Evolutionary conservation across 2,888 invertebrate species (phyloP), one percentile per base, ranked within the genome.

Genomic region (Abscondita cerata): DNA sequence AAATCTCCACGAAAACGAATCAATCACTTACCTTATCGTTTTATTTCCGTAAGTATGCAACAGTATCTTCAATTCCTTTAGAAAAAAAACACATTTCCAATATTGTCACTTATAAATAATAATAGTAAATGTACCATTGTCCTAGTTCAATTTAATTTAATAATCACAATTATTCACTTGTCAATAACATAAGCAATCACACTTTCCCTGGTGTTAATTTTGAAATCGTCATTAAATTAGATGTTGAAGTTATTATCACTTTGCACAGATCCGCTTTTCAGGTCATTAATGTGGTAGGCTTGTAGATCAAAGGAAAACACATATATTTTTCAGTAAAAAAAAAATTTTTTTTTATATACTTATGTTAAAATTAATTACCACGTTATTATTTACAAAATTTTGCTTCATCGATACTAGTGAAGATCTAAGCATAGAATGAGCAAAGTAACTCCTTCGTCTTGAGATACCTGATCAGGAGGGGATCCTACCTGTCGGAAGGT

Each of bases 201-300:
- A 76, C 76, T 76, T 76, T 76, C 75, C 75, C 76, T 75, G 71
- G 73, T 73, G 75, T 66, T 76, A 76, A 76, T 75, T 76, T 75
- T 71, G 75, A 77, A 76, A 76, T 73, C 72, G 68, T 68, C 16
- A 66, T 66, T 61, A 65, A 64, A 65, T 67, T 71, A 61, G 70
- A 68, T 64, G 68, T 68, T 73, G 69, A 73, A 73, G 72, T 64
- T 65, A 47, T 69, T 67, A 70, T 69, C 74, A 74, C 73, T 74
- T 73, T 62, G 62, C 73, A 72, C 74, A 68, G 18, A 51, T 51
- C 36, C 47, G 56, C 58, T 61, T 55, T 70, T 65, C 66, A 67
- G 66, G 69, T 59, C 69, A 70, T 67, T 70, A n/a, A n/a, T n/a
- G n/a, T 68, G 67, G 64, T 58, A 59, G 36, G 44, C 41, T 55